phyloP scores from a whole-genome alignment of 2,888 invertebrate species.

The Acrocera orbiculus region DNA sequence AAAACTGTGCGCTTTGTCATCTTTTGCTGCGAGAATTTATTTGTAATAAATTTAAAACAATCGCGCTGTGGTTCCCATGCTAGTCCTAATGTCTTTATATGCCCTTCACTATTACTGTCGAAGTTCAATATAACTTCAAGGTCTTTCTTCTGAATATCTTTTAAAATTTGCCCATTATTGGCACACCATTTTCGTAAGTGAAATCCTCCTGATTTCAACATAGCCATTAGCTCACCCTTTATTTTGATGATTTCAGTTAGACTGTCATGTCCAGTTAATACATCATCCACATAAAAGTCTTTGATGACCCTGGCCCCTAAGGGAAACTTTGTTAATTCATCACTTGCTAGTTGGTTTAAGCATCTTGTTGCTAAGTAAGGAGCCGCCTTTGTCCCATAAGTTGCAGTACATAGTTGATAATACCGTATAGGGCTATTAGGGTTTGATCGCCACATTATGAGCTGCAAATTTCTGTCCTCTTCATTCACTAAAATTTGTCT shows the following conservation, averaged over 20 bases:
- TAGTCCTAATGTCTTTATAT: background rate
- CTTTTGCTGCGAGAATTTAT: background rate
- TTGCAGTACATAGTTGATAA: slow-evolving; percentile 10
- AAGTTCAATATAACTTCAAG: background rate
- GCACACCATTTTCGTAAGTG: background rate
- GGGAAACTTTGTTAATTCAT: background rate
- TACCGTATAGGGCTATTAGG: slow-evolving; percentile 5
- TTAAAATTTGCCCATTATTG: background rate
- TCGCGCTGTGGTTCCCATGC: background rate
- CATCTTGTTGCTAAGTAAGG: slow-evolving; percentile 12
- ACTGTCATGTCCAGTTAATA: background rate
- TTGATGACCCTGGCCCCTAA: slow-evolving; percentile 1
- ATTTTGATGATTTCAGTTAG: background rate
- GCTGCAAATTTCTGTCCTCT: slow-evolving; percentile 11
- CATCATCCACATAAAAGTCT: background rate
- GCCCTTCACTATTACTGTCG: background rate
- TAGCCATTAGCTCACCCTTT: background rate
- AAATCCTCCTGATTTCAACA: background rate
- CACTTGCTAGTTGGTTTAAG: slow-evolving; percentile 8
- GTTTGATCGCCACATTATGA: slow-evolving; percentile 12
- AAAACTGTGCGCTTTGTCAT: background rate
- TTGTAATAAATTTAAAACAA: background rate
- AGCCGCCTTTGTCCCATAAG: slow-evolving; percentile 10
- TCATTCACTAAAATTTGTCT: slow-evolving; percentile 13
- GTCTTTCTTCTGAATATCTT: background rate